These are phyloP conservation scores for Mongoloraphidia duomilia DNA, from an alignment of 2,888 invertebrate genomes.

Conservation along the genomic window DNA sequence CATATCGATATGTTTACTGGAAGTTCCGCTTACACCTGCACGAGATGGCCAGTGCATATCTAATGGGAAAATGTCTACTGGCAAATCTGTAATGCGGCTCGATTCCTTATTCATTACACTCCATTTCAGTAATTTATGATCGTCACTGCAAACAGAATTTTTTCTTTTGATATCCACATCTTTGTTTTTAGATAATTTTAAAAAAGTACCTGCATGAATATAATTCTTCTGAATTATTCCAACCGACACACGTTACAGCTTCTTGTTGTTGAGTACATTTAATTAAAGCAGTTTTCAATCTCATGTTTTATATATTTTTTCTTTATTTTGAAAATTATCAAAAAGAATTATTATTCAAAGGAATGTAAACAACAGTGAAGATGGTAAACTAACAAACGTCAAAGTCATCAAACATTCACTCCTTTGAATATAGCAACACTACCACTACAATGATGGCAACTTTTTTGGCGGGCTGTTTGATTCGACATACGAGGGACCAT, in stretches of 20 bases:
- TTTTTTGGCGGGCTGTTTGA: too few species aligned
- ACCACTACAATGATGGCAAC: too few species aligned
- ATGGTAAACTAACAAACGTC: too few species aligned
- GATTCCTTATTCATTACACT: conserved; percentile 68
- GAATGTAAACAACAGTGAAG: too few species aligned
- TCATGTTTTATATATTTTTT: conserved; percentile 41
- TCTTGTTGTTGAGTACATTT: conserved; percentile 63
- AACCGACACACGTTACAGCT: conserved; percentile 80
- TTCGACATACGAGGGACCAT: too few species aligned
- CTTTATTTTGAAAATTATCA: neutral
- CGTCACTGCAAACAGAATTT: conserved; percentile 55
- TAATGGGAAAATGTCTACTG: conserved; percentile 74
- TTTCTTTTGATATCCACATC: neutral
- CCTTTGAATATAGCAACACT: too few species aligned
- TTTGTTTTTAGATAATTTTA: conserved; percentile 3
- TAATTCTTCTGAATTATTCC: conserved; percentile 89
- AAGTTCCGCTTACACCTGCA: conserved; percentile 31
- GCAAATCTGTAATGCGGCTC: conserved; percentile 59
- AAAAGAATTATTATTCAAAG: too few species aligned
- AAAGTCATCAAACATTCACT: too few species aligned
- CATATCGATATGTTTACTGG: conserved; percentile 50
- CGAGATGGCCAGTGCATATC: conserved; percentile 82
- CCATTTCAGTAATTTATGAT: conserved; percentile 82
- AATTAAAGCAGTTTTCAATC: conserved; percentile 64
- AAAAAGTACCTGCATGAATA: conserved; percentile 60